Evolutionary conservation across 2,113 vertebrate genomes (phyloP), one percentile per base, ranked within the genome.

Genomic region (Aix galericulata): DNA sequence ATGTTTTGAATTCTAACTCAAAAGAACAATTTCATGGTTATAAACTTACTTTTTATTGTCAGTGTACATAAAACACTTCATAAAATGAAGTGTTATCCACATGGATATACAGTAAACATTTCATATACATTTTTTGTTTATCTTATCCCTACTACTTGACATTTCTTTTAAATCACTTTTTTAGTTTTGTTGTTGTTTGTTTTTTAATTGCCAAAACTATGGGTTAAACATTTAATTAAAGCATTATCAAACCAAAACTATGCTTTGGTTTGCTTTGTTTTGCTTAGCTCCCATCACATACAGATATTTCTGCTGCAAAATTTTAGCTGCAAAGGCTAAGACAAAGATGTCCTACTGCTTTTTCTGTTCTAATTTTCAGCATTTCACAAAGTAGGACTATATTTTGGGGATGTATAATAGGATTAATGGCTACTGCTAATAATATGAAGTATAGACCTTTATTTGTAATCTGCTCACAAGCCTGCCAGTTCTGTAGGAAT

Each of bases 401-500:
- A 90, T 88, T 80, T 86, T 83, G 60, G 90, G 2, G 7, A 11
- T 55, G 17, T 38, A 86, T 67, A 52, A 44, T 4, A 80, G 36
- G 72, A 96, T 67, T 74, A 68, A 69, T 50, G 40, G 69, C 76
- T 83, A 55, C 22, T 36, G 40, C 63, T 94, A 93, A 68, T 89
- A 92, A 66, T 50, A 88, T 17, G 13, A 91, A 89, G n/a, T 59
- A 82, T 21, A 80, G 31, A 62, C 86, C 72, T 91, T 88, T 82
- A 81, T 75, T 80, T 91, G 60, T 79, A 63, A 90, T 74, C 79
- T 88, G 75, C 27, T 95, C 87, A 87, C 95, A 93, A 89, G 75
- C 55, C 79, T 88, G 60, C 20, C 64, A 64, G 38, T 83, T 86
- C 63, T 88, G 64, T 11, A 14, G 59, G 68, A 94, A 94, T 94